phyloP scores from a whole-genome alignment of 1,140 invertebrate species.

The Mylabris phalerata region DNA sequence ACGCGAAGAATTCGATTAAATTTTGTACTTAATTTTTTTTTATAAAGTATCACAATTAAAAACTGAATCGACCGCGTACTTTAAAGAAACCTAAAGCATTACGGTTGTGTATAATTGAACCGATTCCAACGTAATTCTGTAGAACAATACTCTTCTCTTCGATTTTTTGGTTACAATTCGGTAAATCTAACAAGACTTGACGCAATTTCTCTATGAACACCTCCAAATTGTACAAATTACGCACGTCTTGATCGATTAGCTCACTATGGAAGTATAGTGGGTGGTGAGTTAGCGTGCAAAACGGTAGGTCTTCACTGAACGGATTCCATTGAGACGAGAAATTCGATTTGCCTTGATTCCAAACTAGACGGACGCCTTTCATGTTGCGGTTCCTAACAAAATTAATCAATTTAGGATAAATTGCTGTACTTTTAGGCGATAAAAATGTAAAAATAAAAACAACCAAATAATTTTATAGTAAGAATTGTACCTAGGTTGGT shows the following conservation, averaged over 20 bases:
- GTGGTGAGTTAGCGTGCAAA: slow-evolving; percentile 71
- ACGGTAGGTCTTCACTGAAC: slow-evolving; percentile 71
- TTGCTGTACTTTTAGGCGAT: neutral
- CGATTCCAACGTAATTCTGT: slow-evolving; percentile 71
- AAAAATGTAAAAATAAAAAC: neutral
- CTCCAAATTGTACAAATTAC: slow-evolving; percentile 51
- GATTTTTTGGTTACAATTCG: slow-evolving; percentile 38
- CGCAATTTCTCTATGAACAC: slow-evolving; percentile 40
- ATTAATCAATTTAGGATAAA: neutral
- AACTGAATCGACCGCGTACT: slow-evolving; percentile 77
- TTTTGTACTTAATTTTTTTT: no score
- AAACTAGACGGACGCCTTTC: slow-evolving; percentile 66
- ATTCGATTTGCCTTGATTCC: slow-evolving; percentile 62
- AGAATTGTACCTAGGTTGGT: slow-evolving; percentile 22
- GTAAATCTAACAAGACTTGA: slow-evolving; percentile 10
- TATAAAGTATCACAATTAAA: slow-evolving; percentile 47
- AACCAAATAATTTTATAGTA: neutral
- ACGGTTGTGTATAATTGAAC: slow-evolving; percentile 76
- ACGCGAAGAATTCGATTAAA: slow-evolving; percentile 16
- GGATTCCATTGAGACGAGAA: slow-evolving; percentile 79
- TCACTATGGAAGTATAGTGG: slow-evolving; percentile 74
- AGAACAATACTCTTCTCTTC: slow-evolving; percentile 66
- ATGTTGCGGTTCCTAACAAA: slow-evolving; percentile 56
- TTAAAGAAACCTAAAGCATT: slow-evolving; percentile 79
- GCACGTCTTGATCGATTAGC: slow-evolving; percentile 42